These are phyloP conservation scores for Lepidurus packardi DNA, from an alignment of 1,140 invertebrate genomes.

Conservation along the genomic window DNA sequence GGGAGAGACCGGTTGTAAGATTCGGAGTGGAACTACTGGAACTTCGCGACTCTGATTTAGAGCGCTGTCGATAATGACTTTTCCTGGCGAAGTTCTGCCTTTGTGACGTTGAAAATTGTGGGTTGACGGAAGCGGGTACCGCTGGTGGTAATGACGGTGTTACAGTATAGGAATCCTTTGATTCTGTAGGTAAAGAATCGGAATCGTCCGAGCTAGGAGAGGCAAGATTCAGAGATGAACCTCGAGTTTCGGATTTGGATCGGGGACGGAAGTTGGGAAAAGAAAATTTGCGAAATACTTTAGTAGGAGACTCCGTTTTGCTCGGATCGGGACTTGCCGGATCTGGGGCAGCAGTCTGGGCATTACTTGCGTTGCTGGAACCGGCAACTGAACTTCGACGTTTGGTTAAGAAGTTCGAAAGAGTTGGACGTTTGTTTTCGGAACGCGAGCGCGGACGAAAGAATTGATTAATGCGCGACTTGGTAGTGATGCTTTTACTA, in stretches of 20 bases:
- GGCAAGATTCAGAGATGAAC: background rate
- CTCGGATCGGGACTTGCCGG: background rate
- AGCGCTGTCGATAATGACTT: background rate
- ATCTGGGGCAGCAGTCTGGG: background rate
- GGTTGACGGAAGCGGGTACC: background rate
- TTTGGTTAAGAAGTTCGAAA: background rate
- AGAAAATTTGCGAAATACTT: background rate
- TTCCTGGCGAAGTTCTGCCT: background rate
- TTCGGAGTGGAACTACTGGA: background rate
- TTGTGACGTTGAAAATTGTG: background rate
- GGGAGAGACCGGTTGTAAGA: background rate
- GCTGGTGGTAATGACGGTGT: background rate
- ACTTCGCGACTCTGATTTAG: background rate
- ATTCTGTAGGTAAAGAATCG: background rate
- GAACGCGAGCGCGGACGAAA: background rate
- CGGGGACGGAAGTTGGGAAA: background rate
- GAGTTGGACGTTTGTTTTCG: background rate
- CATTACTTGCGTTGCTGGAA: background rate
- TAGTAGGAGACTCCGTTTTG: background rate
- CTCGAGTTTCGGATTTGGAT: background rate
- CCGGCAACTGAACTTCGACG: background rate
- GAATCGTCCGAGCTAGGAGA: background rate
- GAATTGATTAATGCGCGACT: constrained; percentile 4
- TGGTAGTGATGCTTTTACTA: background rate
- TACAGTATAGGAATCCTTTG: too few species aligned